These are phyloP conservation scores for Parauchenoglanis ngamensis DNA, from an alignment of 2,797 vertebrate genomes.

Conservation along the genomic window DNA sequence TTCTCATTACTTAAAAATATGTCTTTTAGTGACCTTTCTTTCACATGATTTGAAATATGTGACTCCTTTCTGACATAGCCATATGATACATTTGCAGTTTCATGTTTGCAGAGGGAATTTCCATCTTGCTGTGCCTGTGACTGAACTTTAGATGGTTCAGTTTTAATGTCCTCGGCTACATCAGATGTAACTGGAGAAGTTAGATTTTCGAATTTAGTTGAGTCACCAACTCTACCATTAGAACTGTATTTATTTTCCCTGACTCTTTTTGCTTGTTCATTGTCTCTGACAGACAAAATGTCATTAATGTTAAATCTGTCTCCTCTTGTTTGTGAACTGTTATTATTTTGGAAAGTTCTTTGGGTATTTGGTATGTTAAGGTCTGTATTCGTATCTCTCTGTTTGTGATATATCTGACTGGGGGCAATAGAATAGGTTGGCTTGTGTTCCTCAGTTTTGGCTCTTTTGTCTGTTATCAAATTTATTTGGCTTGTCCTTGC, in stretches of 20 bases:
- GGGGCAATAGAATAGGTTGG: neutral
- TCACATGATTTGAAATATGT: constrained; percentile 23
- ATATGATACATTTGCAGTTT: constrained; percentile 42
- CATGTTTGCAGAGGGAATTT: constrained; percentile 43
- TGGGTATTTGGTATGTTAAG: constrained; percentile 41
- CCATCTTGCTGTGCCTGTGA: constrained; percentile 45
- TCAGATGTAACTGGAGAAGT: constrained; percentile 47
- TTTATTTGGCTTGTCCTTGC: constrained; percentile 58
- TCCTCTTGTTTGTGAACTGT: constrained; percentile 47
- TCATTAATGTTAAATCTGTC: constrained; percentile 55
- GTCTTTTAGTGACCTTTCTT: constrained; percentile 53
- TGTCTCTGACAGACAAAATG: constrained; percentile 53
- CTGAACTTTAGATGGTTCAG: constrained; percentile 45
- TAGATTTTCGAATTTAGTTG: constrained; percentile 69
- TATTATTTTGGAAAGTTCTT: constrained; percentile 47
- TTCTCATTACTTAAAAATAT: constrained; percentile 59
- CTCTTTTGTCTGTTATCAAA: constrained; percentile 44
- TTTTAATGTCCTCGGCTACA: constrained; percentile 43
- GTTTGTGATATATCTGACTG: constrained; percentile 52
- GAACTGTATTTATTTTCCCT: constrained; percentile 49
- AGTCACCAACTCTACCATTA: constrained; percentile 57
- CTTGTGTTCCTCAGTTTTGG: constrained; percentile 27
- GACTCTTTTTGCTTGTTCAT: constrained; percentile 51
- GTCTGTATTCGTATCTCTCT: constrained; percentile 52
- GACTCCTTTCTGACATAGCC: constrained; percentile 44